These are phyloP conservation scores for Eulemur rubriventer DNA, from an alignment of 2,797 vertebrate species.

Conservation along the genomic window DNA sequence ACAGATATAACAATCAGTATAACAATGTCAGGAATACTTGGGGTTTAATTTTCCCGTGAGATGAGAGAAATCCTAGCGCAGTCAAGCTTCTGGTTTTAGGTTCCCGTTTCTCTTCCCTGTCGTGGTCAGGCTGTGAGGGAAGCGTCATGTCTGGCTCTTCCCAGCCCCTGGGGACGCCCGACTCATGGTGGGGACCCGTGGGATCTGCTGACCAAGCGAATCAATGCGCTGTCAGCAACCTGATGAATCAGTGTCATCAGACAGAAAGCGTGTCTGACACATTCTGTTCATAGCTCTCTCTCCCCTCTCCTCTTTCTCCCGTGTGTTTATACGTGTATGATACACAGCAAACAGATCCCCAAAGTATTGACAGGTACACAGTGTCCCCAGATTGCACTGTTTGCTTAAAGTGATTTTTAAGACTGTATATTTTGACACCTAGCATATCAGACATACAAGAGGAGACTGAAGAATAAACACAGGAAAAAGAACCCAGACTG, in stretches of 20 bases:
- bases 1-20: not conserved
- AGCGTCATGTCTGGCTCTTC: too few relatives aligned
- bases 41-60: not conserved
- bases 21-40: not conserved
- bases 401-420: not conserved
- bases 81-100: not conserved
- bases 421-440: not conserved
- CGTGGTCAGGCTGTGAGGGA: not conserved
- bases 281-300: not conserved
- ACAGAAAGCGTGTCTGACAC: not conserved
- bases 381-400: not conserved
- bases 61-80: not conserved
- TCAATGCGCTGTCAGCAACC: not conserved
- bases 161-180: not conserved
- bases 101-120: not conserved
- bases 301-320: not conserved
- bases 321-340: not conserved
- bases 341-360: not conserved
- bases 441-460: constrained; percentile 69
- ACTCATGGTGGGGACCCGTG: not conserved
- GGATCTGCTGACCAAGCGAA: not conserved
- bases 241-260: not conserved
- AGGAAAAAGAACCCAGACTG: not conserved
- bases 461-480: not conserved
- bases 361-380: not conserved